phyloP scores from a whole-genome alignment of 2,888 invertebrate species.

The Zhuqinia jingwanae region DNA sequence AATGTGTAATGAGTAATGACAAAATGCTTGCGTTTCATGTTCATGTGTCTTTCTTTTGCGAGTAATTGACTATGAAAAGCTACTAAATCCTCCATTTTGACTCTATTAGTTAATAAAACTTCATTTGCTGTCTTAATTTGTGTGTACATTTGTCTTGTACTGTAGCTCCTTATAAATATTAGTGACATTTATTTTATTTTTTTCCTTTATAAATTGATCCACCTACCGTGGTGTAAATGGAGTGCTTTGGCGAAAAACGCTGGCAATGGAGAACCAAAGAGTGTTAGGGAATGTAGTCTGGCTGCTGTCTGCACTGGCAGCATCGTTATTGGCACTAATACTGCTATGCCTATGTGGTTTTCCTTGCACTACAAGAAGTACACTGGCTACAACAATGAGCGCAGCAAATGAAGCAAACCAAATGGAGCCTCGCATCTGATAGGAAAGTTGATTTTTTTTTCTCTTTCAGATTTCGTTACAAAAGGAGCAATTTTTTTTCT shows the following conservation, averaged over 20 bases:
- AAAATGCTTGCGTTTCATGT: no score
- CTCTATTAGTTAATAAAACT: no score
- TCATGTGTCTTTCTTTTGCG: no score
- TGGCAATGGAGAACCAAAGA: constrained; percentile 79
- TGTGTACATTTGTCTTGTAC: no score
- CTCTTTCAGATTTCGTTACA: constrained; percentile 13
- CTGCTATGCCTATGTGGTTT: constrained; percentile 64
- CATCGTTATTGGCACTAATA: constrained; percentile 43
- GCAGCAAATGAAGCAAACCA: constrained; percentile 78
- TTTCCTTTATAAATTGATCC: constrained; percentile 28
- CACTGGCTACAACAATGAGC: constrained; percentile 76
- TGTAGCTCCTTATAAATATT: background rate
- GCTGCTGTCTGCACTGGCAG: constrained; percentile 64
- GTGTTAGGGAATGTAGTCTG: constrained; percentile 77
- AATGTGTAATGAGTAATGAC: no score
- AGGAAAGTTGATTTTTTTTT: constrained; percentile 53
- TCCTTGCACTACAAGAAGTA: constrained; percentile 78
- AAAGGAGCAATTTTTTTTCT: constrained; percentile 3
- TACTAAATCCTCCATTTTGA: no score
- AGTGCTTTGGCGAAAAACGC: constrained; percentile 79
- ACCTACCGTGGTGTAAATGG: constrained; percentile 79
- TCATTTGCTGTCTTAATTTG: no score
- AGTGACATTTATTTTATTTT: constrained; percentile 18
- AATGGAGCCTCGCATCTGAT: constrained; percentile 81
- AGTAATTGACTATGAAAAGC: no score